Conservation (phyloP, 2,113 vertebrate genomes). For the Todiramphus chloris region DNA sequence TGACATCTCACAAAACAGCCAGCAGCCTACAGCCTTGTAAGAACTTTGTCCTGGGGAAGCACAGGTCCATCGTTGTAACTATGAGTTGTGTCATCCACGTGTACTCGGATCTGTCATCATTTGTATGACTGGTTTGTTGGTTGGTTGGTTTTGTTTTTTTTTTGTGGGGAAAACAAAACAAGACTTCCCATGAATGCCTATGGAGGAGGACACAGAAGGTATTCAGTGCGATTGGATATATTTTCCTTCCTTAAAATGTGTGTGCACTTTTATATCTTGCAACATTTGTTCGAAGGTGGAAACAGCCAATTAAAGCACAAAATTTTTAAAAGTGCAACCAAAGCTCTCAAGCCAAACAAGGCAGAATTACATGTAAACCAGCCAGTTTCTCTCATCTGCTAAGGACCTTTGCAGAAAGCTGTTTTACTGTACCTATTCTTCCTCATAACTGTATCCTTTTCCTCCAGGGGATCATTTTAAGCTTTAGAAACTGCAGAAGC, state of each 20-base stretch:
- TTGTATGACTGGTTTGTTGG: not conserved
- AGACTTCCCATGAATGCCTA: not conserved
- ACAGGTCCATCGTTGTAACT: accelerated
- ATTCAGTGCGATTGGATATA: not conserved
- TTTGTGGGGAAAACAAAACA: not conserved
- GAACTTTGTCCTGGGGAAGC: not conserved
- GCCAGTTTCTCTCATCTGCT: not conserved
- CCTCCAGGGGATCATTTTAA: slow-evolving; percentile 20
- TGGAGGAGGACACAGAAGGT: not conserved
- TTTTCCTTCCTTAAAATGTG: not conserved
- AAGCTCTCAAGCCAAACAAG: not conserved
- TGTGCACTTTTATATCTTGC: not conserved
- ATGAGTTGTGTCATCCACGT: not conserved
- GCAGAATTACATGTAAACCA: not conserved
- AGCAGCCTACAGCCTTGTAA: not conserved
- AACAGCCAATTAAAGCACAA: not conserved
- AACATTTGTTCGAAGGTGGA: not conserved
- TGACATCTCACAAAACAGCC: not conserved
- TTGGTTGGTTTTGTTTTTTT: too few relatives aligned
- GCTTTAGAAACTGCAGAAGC: slow-evolving; percentile 39
- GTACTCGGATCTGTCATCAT: not conserved
- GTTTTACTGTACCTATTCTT: slow-evolving; percentile 34
- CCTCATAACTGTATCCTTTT: slow-evolving; percentile 35
- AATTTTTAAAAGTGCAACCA: slow-evolving; percentile 12
- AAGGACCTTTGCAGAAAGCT: slow-evolving; percentile 1